These are phyloP conservation scores for western clawed frog (Xenopus tropicalis) DNA, from an alignment of 2,113 vertebrate genomes.

Conservation along the genomic window UCB_Xtro_10.0 CM004443.2:196619501-196620000, in stretches of 20 bases:
- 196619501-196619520: no score
- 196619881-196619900: neutral
- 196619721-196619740: constrained; percentile 62
- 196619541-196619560: no score
- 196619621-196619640: no score
- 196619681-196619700: constrained; percentile 63
- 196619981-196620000: no score
- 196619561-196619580: no score
- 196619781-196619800: constrained; percentile 61
- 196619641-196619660: no score
- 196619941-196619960: no score
- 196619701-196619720: constrained; percentile 75
- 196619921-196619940: neutral
- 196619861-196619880: neutral
- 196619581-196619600: no score
- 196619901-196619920: neutral
- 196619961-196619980: no score
- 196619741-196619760: constrained; percentile 70
- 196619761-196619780: constrained; percentile 51
- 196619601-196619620: no score
- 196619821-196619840: constrained; percentile 68
- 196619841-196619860: constrained; percentile 50
- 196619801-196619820: constrained; percentile 72
- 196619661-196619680: no score
- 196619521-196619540: no score